phyloP scores from a whole-genome alignment of 2,113 vertebrate genomes.

The Jaculus jaculus region DNA sequence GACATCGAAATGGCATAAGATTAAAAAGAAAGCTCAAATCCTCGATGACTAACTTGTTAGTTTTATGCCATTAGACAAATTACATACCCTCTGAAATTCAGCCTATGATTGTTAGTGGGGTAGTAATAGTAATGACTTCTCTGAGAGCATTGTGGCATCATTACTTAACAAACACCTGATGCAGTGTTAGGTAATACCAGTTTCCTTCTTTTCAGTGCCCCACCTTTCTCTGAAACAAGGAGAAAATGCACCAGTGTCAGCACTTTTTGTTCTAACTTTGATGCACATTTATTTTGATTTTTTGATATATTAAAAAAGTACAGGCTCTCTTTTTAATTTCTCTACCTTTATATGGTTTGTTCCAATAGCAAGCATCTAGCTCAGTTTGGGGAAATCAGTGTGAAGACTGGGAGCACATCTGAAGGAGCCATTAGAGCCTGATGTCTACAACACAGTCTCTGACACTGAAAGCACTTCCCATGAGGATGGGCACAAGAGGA shows the following conservation, averaged over 20 bases:
- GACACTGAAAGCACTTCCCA: not conserved
- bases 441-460: not conserved
- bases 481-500: not conserved
- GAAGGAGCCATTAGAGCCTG: not conserved
- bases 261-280: constrained; percentile 36
- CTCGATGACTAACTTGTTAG: not conserved
- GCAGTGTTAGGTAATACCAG: not conserved
- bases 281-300: constrained; percentile 31
- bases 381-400: not conserved
- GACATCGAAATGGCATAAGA: not conserved
- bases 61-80: constrained; percentile 3
- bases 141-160: no score
- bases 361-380: not conserved
- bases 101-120: not conserved
- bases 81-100: not conserved
- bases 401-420: not conserved
- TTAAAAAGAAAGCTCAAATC: not conserved
- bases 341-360: not conserved
- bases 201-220: not conserved
- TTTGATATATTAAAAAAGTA: constrained; percentile 37
- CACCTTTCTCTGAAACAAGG: not conserved
- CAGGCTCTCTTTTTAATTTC: not conserved
- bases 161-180: not conserved
- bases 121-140: not conserved
- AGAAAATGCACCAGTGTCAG: not conserved